Percentiles rank a stretch among this genome's conserved stretches.
Conservation (phyloP, 2,113 vertebrate species). For the Morone chrysops region DNA sequence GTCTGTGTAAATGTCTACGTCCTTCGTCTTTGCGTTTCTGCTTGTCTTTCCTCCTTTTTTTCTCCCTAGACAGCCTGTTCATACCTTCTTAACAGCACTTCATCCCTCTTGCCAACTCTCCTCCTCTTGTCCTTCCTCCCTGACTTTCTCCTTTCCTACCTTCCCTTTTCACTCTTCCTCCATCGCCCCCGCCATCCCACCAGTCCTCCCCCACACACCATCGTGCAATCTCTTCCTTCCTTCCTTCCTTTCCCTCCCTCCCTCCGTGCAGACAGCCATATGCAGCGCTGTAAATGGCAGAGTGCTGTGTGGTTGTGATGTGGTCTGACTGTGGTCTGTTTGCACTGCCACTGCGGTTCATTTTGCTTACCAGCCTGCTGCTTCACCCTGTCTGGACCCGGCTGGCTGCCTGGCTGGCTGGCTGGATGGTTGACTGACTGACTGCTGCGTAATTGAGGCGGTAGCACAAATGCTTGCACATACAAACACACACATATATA, state of each 20-base stretch:
- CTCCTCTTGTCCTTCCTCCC: conserved; percentile 6
- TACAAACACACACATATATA: conserved; percentile 25
- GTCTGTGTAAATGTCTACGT: conserved; percentile 24
- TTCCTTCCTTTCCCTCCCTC: background rate
- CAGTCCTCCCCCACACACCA: background rate
- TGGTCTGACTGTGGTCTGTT: conserved; percentile 73
- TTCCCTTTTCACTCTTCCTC: background rate
- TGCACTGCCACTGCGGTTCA: conserved; percentile 68
- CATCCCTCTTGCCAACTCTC: conserved; percentile 11
- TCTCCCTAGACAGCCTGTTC: conserved; percentile 12
- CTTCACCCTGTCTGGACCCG: conserved; percentile 64
- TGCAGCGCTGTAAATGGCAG: conserved; percentile 56
- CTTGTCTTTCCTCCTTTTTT: conserved; percentile 9
- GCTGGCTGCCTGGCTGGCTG: conserved; percentile 35
- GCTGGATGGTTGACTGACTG: conserved; percentile 42
- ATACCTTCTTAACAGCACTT: conserved; percentile 17
- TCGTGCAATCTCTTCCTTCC: background rate
- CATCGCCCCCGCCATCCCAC: background rate
- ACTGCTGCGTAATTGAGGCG: conserved; percentile 57
- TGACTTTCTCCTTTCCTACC: background rate
- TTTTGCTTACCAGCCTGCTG: conserved; percentile 58
- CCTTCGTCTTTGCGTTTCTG: conserved; percentile 20
- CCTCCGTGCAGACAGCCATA: conserved; percentile 48
- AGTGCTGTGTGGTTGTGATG: conserved; percentile 71
- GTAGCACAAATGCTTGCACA: conserved; percentile 31